These are phyloP conservation scores for Stegana nigrithorax DNA, from an alignment of 2,888 invertebrate genomes.

Conservation along the genomic window DNA sequence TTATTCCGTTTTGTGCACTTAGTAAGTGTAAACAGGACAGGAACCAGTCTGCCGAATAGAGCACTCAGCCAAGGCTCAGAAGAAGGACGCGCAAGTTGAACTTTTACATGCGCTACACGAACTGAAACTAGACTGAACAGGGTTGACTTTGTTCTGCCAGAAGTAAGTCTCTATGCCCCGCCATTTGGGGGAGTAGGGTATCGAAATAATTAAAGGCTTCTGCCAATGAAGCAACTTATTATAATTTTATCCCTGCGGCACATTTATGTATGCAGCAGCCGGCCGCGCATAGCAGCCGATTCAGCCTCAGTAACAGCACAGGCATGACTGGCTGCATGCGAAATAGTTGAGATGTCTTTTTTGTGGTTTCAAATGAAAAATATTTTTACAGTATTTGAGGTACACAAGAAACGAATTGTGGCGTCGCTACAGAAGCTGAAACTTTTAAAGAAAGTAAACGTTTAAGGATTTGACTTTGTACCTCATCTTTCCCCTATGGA, in stretches of 20 bases:
- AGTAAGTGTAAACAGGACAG: conserved; percentile 13
- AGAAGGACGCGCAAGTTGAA: neutral
- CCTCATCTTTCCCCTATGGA: too few species aligned
- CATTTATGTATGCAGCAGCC: conserved; percentile 42
- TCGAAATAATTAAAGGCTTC: conserved; percentile 46
- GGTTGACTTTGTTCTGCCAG: neutral
- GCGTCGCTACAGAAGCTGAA: too few species aligned
- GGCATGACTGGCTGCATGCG: conserved; percentile 1
- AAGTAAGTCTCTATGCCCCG: neutral
- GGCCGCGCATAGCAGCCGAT: conserved; percentile 9
- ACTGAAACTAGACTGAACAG: neutral
- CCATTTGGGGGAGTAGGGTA: conserved; percentile 26
- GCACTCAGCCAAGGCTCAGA: too few species aligned
- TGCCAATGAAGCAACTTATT: conserved; percentile 63
- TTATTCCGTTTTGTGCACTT: conserved; percentile 16
- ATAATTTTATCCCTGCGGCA: conserved; percentile 58
- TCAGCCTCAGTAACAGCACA: too few species aligned
- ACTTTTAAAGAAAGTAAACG: too few species aligned
- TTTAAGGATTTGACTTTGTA: too few species aligned
- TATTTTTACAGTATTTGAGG: too few species aligned
- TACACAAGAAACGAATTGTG: too few species aligned
- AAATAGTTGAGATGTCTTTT: conserved; percentile 3
- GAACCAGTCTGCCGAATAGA: conserved; percentile 14
- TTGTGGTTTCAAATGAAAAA: conserved; percentile 24
- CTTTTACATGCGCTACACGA: neutral